Evolutionary conservation across 2,888 invertebrate species (phyloP).

Genomic region (Drosophila macrospina): DNA sequence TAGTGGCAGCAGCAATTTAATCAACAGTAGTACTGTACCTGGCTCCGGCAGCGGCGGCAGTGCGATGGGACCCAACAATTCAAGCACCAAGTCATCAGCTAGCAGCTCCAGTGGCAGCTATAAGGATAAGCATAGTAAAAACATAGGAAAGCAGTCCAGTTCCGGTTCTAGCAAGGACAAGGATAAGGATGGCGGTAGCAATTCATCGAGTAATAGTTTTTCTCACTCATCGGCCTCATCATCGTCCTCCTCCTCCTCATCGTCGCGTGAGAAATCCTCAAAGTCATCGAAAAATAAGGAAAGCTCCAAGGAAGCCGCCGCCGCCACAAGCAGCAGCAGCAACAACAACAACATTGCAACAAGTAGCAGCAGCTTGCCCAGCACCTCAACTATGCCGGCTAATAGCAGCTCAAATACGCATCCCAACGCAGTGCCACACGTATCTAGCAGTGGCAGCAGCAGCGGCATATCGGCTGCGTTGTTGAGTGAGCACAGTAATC

Average conservation of each 20-base stretch:
- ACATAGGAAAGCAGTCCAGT: slow-evolving; percentile 75
- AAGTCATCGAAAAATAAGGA: slow-evolving; percentile 84
- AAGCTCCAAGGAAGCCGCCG: slow-evolving; percentile 36
- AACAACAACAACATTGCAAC: slow-evolving; percentile 40
- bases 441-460: slow-evolving; percentile 46
- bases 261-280: slow-evolving; percentile 84
- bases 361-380: slow-evolving; percentile 42
- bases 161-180: slow-evolving; percentile 84
- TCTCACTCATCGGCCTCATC: slow-evolving; percentile 67
- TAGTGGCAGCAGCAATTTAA: slow-evolving; percentile 32
- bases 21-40: slow-evolving; percentile 31
- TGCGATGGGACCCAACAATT: slow-evolving; percentile 35
- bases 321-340: slow-evolving; percentile 35
- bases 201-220: slow-evolving; percentile 56
- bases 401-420: slow-evolving; percentile 46
- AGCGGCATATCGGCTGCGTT: slow-evolving; percentile 17
- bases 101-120: slow-evolving; percentile 78
- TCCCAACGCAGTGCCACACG: slow-evolving; percentile 51
- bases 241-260: slow-evolving; percentile 83
- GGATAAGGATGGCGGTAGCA: slow-evolving; percentile 75
- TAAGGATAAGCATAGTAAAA: slow-evolving; percentile 85
- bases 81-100: slow-evolving; percentile 45
- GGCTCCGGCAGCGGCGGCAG: slow-evolving; percentile 17
- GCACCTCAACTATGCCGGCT: slow-evolving; percentile 19
- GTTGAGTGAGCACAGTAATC: slow-evolving; percentile 60